phyloP scores from a whole-genome alignment of 23 tunicate genomes.

The Phallusia fumigata region DNA sequence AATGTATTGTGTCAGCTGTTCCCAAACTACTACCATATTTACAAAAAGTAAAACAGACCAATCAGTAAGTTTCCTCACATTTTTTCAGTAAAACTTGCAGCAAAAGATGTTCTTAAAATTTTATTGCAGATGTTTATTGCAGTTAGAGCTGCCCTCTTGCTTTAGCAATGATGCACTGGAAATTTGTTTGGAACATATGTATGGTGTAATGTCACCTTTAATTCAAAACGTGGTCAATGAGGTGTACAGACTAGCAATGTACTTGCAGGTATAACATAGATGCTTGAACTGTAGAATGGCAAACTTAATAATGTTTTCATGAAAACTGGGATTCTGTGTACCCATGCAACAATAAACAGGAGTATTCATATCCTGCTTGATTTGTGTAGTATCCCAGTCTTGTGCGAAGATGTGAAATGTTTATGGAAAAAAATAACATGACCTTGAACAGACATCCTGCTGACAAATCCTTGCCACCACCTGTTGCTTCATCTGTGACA shows the following conservation, averaged over 20 bases:
- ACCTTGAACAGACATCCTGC: neutral
- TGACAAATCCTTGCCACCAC: neutral
- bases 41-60: neutral
- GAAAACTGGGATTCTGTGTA: neutral
- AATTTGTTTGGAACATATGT: neutral
- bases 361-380: no score
- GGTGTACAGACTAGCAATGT: conserved; percentile 6
- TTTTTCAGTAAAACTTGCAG: neutral
- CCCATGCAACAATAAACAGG: neutral
- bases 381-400: neutral
- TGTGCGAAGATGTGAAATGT: neutral
- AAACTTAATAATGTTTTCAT: no score
- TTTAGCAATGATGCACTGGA: neutral
- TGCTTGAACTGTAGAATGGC: no score
- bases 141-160: neutral
- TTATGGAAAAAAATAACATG: neutral
- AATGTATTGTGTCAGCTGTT: neutral
- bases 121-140: neutral
- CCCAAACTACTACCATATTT: neutral
- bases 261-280: neutral
- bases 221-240: neutral
- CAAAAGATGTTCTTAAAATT: neutral
- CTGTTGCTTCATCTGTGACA: neutral
- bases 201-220: neutral
- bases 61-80: neutral